Evolutionary conservation across 2,113 vertebrate genomes (phyloP).

Genomic region (Cyanoramphus novaezelandiae): DNA sequence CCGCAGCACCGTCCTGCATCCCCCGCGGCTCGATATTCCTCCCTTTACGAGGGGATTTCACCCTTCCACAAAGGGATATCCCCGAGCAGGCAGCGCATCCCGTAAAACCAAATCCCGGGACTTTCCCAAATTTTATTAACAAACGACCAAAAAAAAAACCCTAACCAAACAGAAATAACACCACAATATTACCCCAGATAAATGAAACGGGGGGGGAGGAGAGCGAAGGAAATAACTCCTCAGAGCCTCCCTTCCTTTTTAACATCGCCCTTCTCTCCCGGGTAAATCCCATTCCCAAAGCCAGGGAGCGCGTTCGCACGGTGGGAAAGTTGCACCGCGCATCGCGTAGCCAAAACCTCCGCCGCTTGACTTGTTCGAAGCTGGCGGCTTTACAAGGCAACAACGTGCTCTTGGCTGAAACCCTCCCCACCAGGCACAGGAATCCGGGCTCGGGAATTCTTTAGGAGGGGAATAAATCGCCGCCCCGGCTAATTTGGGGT

Average conservation of each 20-base stretch:
- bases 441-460: neutral
- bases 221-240: neutral
- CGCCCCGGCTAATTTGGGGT: neutral
- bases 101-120: accelerated
- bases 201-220: neutral
- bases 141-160: neutral
- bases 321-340: neutral
- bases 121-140: neutral
- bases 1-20: neutral
- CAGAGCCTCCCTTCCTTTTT: neutral
- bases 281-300: neutral
- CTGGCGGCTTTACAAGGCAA: neutral
- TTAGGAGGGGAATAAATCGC: neutral
- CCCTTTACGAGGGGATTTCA: neutral
- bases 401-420: neutral
- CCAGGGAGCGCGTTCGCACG: neutral
- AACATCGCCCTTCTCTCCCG: neutral
- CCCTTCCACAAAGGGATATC: neutral
- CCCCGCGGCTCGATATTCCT: accelerated
- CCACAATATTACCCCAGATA: neutral
- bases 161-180: neutral
- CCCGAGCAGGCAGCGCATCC: neutral
- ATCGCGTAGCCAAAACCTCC: neutral
- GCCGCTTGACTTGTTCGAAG: neutral
- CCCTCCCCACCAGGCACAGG: neutral